Evolutionary conservation across 2,113 vertebrate species (phyloP).

Genomic region (Myrmecophaga tridactyla): DNA sequence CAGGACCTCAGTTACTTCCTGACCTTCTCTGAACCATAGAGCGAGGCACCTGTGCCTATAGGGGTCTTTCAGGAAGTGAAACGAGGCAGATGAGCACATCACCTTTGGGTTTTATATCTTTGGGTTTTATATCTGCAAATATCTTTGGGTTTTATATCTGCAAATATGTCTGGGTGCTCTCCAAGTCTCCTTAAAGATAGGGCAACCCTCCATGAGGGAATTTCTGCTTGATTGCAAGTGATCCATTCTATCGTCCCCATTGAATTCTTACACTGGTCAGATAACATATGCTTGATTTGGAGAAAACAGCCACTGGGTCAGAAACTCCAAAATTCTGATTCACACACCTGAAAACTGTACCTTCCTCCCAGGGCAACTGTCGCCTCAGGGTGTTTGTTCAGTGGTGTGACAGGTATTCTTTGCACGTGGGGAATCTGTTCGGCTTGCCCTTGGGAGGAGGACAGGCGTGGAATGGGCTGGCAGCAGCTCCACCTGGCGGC

Average conservation of each 20-base stretch:
- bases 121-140: background rate
- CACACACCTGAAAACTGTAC: background rate
- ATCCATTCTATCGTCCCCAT: background rate
- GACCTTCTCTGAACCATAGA: background rate
- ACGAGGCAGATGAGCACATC: background rate
- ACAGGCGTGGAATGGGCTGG: background rate
- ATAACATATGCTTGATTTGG: background rate
- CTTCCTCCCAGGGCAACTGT: background rate
- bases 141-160: background rate
- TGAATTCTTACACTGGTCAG: background rate
- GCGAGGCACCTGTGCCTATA: background rate
- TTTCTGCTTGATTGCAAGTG: background rate
- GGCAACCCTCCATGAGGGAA: background rate
- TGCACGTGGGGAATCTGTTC: background rate
- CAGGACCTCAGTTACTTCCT: background rate
- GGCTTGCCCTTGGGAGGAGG: background rate
- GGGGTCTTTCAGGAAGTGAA: background rate
- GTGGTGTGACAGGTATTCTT: background rate
- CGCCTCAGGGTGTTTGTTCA: background rate
- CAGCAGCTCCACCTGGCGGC: background rate
- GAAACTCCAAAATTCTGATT: background rate
- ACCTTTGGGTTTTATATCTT: background rate
- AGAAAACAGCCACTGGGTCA: background rate
- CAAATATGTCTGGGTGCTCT: background rate
- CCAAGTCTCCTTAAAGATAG: background rate